Conservation (phyloP, 2,888 invertebrate species). For the Trissoscelio sp. region DNA sequence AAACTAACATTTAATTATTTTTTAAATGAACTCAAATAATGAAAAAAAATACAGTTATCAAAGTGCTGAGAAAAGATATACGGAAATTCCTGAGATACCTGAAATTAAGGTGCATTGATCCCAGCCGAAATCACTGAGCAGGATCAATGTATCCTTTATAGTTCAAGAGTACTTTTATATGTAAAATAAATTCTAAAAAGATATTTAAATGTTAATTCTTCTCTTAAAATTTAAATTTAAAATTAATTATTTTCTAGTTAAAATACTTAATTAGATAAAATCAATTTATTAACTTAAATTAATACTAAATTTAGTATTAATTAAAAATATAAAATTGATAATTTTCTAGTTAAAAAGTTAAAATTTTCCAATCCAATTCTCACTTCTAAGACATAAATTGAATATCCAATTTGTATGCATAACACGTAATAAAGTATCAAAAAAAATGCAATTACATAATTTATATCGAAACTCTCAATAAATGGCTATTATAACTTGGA, state of each 20-base stretch:
- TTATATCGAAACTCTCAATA: constrained; percentile 19
- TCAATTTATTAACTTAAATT: no score
- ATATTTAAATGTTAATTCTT: no score
- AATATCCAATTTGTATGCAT: neutral
- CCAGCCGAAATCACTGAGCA: constrained; percentile 16
- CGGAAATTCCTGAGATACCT: constrained; percentile 24
- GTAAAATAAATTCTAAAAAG: no score
- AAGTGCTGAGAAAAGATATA: neutral
- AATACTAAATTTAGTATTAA: no score
- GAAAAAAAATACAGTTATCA: neutral
- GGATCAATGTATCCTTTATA: constrained; percentile 12
- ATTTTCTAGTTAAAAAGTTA: no score
- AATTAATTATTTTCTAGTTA: no score
- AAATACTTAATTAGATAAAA: no score
- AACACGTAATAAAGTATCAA: constrained; percentile 25
- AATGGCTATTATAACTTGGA: neutral
- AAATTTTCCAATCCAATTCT: no score
- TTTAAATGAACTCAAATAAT: no score
- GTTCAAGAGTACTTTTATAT: neutral
- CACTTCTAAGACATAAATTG: neutral
- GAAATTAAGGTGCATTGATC: constrained; percentile 23
- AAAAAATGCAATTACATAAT: constrained; percentile 24
- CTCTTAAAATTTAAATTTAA: no score
- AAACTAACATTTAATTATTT: no score
- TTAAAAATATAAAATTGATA: no score